phyloP scores from a whole-genome alignment of 2,888 invertebrate genomes.

The Brachypalpus laphriformis region DNA sequence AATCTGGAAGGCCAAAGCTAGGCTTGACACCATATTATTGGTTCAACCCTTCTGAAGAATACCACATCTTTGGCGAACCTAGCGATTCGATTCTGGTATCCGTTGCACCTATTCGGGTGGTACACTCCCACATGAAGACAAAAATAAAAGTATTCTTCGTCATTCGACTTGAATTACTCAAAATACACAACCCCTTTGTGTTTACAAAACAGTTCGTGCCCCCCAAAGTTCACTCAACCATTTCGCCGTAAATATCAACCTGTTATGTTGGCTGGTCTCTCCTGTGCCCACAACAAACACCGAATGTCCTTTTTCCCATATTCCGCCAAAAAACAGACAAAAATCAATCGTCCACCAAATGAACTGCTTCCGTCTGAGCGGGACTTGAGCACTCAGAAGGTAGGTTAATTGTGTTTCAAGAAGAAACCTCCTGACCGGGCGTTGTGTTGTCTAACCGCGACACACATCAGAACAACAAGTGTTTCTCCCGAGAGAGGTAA shows the following conservation, averaged over 20 bases:
- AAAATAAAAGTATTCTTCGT: too few relatives aligned
- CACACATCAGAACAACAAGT: constrained; percentile 63
- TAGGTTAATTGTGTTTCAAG: constrained; percentile 48
- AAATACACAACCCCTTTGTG: not conserved
- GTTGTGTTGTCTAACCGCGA: constrained; percentile 48
- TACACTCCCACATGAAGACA: too few relatives aligned
- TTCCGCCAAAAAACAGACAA: constrained; percentile 56
- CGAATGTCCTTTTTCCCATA: constrained; percentile 63
- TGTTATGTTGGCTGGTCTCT: constrained; percentile 34
- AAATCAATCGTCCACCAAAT: constrained; percentile 36
- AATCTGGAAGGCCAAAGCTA: too few relatives aligned
- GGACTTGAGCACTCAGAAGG: not conserved
- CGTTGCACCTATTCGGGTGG: too few relatives aligned
- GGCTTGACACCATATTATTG: too few relatives aligned
- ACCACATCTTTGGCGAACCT: too few relatives aligned
- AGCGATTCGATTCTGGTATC: too few relatives aligned
- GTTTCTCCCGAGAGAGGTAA: constrained; percentile 8
- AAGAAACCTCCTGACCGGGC: constrained; percentile 25
- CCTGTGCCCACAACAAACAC: not conserved
- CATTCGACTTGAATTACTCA: too few relatives aligned
- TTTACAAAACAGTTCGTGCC: constrained; percentile 21
- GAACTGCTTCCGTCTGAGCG: constrained; percentile 1
- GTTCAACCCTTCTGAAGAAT: too few relatives aligned
- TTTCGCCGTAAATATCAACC: constrained; percentile 49
- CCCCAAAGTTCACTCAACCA: constrained; percentile 60